Evolutionary conservation across 2,113 vertebrate genomes (phyloP), one percentile per base, ranked within the genome.

Genomic region (Patagioenas fasciata): DNA sequence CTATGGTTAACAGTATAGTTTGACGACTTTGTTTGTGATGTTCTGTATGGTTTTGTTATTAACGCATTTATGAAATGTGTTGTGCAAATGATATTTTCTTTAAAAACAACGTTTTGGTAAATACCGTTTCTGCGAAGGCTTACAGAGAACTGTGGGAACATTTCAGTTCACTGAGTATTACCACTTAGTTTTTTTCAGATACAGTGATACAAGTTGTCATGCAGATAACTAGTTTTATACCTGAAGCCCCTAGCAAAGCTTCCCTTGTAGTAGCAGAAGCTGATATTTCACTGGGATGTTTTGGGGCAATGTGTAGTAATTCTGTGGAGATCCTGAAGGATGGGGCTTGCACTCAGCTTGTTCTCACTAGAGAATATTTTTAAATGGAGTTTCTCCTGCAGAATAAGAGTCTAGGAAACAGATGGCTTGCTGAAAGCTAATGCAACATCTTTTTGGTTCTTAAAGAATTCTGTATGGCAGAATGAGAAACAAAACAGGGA

Each of bases 401-500:
- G 21, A 51, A 19, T 34, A 79, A 67, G 50, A 75, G 62, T 3
- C 26, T 71, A 18, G 66, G 77, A 91, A 91, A 57, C 40, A 71
- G 53, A 38, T 89, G 54, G 13, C 51, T 54, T 96, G 36, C 86
- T 70, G 80, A 88, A 90, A 88, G 34, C 77, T 91, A 94, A 97
- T 44, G 29, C 60, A 85, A 60, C 6, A 26, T 93, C 47, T 91
- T 78, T 89, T 93, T 47, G 82, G 23, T 54, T 91, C 70, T 97
- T 96, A 26, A 97, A 99, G 99, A 97, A 98, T 99, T 97, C 97
- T 99, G 32, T 99, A 98, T 44, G 99, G 99, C 11, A 98, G 99
- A 53, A 99, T 99, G 98, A 98, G 98, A 96, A 99, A 98, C 79
- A 99, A 99, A 98, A 98, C 98, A 4, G 99, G 99, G 71, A 99